Percentiles rank a stretch among this genome's conserved stretches.
Conservation (phyloP, 2,888 invertebrate genomes). For the Theristus sp. region DNA sequence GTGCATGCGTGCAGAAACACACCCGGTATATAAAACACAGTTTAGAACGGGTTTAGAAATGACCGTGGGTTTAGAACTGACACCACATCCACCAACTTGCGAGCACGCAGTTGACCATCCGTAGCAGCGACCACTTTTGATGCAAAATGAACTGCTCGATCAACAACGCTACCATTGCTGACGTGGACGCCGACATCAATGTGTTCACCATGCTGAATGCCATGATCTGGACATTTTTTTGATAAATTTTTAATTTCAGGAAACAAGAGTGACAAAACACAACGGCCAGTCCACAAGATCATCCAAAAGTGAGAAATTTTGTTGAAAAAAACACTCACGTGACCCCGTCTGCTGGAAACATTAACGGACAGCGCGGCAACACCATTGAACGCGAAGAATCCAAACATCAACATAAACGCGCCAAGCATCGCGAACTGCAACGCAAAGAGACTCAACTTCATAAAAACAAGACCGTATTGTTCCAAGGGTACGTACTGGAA, state of each 20-base stretch:
- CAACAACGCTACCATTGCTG: constrained; percentile 28
- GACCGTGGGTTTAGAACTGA: too few relatives aligned
- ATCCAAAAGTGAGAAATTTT: too few relatives aligned
- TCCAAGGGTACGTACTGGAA: background rate
- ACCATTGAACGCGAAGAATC: constrained; percentile 38
- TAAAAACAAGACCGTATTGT: constrained; percentile 16
- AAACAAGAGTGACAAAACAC: too few relatives aligned
- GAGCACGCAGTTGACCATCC: constrained; percentile 34
- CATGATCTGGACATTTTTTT: too few relatives aligned
- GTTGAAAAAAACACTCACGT: too few relatives aligned
- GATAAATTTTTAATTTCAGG: too few relatives aligned
- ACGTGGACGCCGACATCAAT: constrained; percentile 33
- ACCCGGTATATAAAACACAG: too few relatives aligned
- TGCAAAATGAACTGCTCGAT: constrained; percentile 21
- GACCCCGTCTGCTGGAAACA: too few relatives aligned
- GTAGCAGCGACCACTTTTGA: constrained; percentile 30
- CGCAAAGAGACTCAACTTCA: background rate
- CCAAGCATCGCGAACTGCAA: constrained; percentile 34
- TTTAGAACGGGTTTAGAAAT: too few relatives aligned
- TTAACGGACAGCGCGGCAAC: constrained; percentile 14
- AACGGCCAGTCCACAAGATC: too few relatives aligned
- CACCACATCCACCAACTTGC: too few relatives aligned
- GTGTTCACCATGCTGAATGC: constrained; percentile 33
- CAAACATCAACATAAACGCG: constrained; percentile 35
- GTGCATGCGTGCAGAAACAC: too few relatives aligned